These are phyloP conservation scores for Pholis gunnellus DNA, from an alignment of 2,113 vertebrate species.

Conservation along the genomic window DNA sequence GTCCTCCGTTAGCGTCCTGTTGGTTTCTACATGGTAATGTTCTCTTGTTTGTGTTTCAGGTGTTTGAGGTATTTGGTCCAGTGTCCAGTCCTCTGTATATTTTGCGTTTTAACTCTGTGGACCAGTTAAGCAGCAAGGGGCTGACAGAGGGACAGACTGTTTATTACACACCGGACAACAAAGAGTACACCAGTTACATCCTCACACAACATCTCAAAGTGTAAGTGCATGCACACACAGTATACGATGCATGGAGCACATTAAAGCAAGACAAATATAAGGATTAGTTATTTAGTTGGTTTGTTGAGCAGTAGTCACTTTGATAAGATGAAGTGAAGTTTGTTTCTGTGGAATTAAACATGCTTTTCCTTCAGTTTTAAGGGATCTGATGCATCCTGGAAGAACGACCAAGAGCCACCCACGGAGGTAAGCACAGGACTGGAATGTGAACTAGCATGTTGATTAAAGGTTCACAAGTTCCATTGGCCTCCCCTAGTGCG, in stretches of 20 bases:
- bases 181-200: conserved; percentile 93
- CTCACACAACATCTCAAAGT: conserved; percentile 87
- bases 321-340: neutral
- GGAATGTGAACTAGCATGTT: neutral
- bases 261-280: neutral
- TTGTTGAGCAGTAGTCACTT: neutral
- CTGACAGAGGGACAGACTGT: conserved; percentile 86
- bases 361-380: conserved; percentile 80
- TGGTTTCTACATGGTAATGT: neutral
- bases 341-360: neutral
- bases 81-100: conserved; percentile 93
- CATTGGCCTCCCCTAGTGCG: neutral
- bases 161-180: conserved; percentile 90
- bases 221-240: conserved; percentile 66
- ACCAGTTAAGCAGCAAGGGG: conserved; percentile 86
- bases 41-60: conserved; percentile 77
- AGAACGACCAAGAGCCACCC: conserved; percentile 97
- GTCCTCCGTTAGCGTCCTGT: neutral
- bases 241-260: neutral
- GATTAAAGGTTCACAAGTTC: neutral
- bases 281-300: neutral
- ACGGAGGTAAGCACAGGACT: conserved; percentile 80
- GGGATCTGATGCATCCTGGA: conserved; percentile 98
- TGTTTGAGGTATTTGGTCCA: conserved; percentile 97
- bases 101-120: conserved; percentile 89